phyloP scores from a whole-genome alignment of 2,888 invertebrate species.

The Melinopterus prodromus region DNA sequence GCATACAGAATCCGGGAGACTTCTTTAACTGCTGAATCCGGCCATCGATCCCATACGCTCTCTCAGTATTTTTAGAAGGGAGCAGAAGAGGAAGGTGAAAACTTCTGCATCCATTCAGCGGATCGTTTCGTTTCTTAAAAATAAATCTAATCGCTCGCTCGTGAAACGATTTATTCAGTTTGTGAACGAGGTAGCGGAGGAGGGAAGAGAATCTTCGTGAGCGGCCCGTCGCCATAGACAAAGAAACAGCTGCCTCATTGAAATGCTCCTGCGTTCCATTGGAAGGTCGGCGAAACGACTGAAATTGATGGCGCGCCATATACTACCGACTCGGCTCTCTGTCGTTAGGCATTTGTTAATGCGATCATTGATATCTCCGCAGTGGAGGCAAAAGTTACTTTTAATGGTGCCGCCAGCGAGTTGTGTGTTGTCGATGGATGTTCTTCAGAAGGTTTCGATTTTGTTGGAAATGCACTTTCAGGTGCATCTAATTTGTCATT shows the following conservation, averaged over 20 bases:
- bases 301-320: not conserved
- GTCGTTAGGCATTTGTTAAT: slow-evolving; percentile 4
- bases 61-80: not conserved
- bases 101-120: not conserved
- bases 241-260: not conserved
- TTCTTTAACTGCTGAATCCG: not conserved
- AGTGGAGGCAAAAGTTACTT: not conserved
- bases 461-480: too few species aligned
- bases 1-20: not conserved
- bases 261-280: not conserved
- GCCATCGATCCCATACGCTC: not conserved
- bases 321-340: not conserved
- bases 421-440: not conserved
- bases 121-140: not conserved
- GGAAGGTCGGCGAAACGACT: slow-evolving; percentile 4
- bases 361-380: slow-evolving; percentile 4
- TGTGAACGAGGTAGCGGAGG: not conserved
- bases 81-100: slow-evolving; percentile 4
- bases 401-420: not conserved
- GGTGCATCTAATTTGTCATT: too few species aligned
- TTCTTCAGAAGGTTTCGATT: too few species aligned
- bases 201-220: not conserved
- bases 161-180: slow-evolving; percentile 4
- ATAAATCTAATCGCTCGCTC: not conserved
- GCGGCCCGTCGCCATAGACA: not conserved